phyloP scores from a whole-genome alignment of 2,888 invertebrate genomes.

The Bombylius major region DNA sequence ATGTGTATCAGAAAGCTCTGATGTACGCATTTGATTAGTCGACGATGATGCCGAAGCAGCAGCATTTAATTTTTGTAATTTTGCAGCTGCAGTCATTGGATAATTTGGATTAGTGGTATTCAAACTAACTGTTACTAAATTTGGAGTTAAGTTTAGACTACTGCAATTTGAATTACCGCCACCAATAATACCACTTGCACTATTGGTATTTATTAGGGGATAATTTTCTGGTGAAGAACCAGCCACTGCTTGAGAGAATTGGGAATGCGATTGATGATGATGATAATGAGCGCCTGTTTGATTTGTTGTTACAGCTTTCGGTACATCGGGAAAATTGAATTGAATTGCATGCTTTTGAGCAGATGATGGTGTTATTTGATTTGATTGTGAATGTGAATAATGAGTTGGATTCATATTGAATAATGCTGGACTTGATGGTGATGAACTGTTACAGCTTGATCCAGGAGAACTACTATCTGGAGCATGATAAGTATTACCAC shows the following conservation, averaged over 20 bases:
- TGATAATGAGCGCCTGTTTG: not conserved
- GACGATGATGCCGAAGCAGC: not conserved
- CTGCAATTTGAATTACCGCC: constrained; percentile 9
- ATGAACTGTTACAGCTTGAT: constrained; percentile 92
- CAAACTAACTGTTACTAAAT: constrained; percentile 2
- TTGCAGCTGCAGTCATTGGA: not conserved
- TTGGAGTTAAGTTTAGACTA: constrained; percentile 24
- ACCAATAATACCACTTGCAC: not conserved
- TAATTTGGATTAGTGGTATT: not conserved
- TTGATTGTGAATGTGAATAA: constrained; percentile 22
- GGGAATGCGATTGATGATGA: constrained; percentile 15
- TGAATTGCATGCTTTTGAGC: constrained; percentile 31
- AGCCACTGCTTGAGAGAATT: constrained; percentile 18
- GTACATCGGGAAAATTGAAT: constrained; percentile 36
- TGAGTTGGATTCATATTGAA: constrained; percentile 38
- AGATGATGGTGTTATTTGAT: constrained; percentile 27
- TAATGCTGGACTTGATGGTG: constrained; percentile 86
- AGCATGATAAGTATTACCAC: constrained; percentile 27
- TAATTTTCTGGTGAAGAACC: constrained; percentile 41
- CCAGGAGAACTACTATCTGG: constrained; percentile 87
- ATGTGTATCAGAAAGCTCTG: constrained; percentile 40
- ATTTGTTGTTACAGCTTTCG: not conserved
- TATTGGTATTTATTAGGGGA: constrained; percentile 19
- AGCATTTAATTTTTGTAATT: constrained; percentile 14
- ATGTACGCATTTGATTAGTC: constrained; percentile 17